Conservation (phyloP, 2,888 invertebrate genomes). For the Gnatocerus cornutus region DNA sequence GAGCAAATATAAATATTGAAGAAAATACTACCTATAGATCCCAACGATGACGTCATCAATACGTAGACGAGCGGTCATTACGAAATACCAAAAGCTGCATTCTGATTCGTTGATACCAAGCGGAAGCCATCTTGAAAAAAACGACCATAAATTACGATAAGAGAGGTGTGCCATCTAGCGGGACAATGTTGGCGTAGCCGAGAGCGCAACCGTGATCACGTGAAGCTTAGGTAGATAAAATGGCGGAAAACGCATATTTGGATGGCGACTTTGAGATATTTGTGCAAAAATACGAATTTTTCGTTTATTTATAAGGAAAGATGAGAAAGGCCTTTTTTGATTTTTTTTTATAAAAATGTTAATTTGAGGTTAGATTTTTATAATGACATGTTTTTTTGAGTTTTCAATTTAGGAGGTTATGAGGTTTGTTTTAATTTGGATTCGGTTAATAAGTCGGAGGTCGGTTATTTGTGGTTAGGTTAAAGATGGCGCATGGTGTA, state of each 20-base stretch:
- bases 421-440: no score
- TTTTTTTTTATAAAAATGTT: no score
- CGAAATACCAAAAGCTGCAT: conserved; percentile 31
- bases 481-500: conserved; percentile 28
- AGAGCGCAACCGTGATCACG: conserved; percentile 17
- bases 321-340: no score
- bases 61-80: conserved; percentile 29
- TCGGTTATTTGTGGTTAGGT: conserved; percentile 4
- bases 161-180: conserved; percentile 21
- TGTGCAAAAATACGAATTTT: neutral
- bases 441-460: conserved; percentile 1
- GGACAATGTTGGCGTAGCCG: neutral
- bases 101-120: conserved; percentile 24
- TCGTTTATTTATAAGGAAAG: no score
- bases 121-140: conserved; percentile 38
- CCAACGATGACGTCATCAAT: conserved; percentile 34
- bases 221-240: neutral
- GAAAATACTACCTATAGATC: conserved; percentile 26
- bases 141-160: conserved; percentile 32
- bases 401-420: no score
- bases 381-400: no score
- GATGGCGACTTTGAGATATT: neutral
- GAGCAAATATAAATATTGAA: conserved; percentile 1
- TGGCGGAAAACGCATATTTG: neutral
- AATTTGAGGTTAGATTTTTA: no score